Conservation (phyloP, 2,113 vertebrate genomes). For the Galemys pyrenaicus region DNA sequence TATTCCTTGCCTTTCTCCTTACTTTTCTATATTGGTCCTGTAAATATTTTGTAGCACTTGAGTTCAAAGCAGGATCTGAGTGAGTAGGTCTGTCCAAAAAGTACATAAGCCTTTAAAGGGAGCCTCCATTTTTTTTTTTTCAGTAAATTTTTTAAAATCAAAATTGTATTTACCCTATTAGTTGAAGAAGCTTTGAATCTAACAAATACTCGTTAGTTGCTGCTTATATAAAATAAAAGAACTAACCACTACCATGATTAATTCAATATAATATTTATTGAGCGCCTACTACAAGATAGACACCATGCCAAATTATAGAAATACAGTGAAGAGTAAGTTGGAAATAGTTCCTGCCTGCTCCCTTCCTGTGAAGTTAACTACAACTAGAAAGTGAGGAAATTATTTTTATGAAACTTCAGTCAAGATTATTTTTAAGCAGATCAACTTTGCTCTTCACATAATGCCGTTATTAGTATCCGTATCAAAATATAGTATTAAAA, state of each 20-base stretch:
- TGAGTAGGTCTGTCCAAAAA: neutral
- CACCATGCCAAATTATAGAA: neutral
- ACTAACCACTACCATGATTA: neutral
- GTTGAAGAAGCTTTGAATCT: neutral
- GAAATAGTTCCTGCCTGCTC: neutral
- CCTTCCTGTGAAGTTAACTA: neutral
- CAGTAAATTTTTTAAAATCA: neutral
- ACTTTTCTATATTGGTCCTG: constrained; percentile 15
- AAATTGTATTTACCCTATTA: neutral
- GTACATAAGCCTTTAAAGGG: neutral
- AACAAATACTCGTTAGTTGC: constrained; percentile 4
- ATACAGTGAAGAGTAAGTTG: neutral
- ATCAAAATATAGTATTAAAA: constrained; percentile 1
- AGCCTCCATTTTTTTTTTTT: neutral
- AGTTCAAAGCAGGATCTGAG: constrained; percentile 11
- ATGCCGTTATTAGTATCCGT: neutral
- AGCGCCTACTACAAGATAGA: neutral
- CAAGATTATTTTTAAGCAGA: neutral
- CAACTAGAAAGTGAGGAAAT: neutral
- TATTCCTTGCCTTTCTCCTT: neutral
- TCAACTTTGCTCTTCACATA: neutral
- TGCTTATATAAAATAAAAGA: constrained; percentile 37
- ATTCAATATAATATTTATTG: constrained; percentile 14
- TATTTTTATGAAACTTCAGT: constrained; percentile 8
- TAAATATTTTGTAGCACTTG: neutral